A percentile compares a stretch with the other conserved stretches of the same genome.
These are phyloP conservation scores for Delphinus delphis DNA, from an alignment of 2,113 vertebrate species.

Conservation along the genomic window DNA sequence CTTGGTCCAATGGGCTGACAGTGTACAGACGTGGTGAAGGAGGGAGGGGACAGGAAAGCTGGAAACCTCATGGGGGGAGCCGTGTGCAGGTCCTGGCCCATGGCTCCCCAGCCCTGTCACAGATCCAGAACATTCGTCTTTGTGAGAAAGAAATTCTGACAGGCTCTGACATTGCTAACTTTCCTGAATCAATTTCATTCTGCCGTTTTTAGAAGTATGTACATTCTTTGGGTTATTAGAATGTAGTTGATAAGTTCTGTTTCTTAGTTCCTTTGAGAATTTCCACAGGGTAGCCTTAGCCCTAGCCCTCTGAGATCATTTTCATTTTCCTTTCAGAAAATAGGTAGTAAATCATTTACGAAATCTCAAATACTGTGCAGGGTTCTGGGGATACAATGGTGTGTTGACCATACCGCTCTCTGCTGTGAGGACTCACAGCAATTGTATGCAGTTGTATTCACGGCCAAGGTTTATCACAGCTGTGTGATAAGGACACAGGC, in stretches of 20 bases:
- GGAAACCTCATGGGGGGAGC: fast-evolving
- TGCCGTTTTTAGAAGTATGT: not conserved
- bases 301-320: not conserved
- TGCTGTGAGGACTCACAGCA: not conserved
- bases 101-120: not conserved
- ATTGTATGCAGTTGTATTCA: not conserved
- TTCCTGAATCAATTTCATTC: not conserved
- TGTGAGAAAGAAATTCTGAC: not conserved
- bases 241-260: not conserved
- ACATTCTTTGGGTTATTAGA: not conserved
- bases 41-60: not conserved
- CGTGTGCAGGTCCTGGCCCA: not conserved
- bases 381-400: not conserved
- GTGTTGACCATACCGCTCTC: not conserved
- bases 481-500: not conserved
- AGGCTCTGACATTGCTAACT: not conserved
- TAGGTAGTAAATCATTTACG: not conserved
- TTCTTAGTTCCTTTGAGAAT: slow-evolving; percentile 29
- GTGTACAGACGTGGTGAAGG: not conserved
- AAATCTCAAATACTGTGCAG: not conserved
- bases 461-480: not conserved
- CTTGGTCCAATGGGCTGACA: not conserved
- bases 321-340: slow-evolving; percentile 28
- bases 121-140: not conserved
- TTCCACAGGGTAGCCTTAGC: not conserved